Evolutionary conservation across 2,797 vertebrate genomes (phyloP).

Genomic region (Bufotes viridis): DNA sequence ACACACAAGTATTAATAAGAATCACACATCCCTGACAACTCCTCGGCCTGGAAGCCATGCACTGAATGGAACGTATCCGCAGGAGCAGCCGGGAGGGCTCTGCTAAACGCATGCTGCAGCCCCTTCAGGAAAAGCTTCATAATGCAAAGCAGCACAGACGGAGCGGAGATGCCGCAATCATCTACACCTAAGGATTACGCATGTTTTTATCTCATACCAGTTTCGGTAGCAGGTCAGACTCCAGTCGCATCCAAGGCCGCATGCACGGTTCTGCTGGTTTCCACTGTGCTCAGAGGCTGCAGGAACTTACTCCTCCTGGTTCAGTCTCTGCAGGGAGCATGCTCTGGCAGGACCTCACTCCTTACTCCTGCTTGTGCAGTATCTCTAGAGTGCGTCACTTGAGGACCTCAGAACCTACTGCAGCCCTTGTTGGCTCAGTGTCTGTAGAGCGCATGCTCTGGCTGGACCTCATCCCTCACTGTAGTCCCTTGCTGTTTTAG

Average conservation of each 20-base stretch:
- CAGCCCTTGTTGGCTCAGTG: not conserved
- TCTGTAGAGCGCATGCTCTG: not conserved
- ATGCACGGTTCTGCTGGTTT: not conserved
- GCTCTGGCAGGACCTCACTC: not conserved
- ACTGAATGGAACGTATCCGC: not conserved
- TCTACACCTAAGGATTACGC: not conserved
- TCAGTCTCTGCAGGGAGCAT: not conserved
- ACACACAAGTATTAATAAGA: not conserved
- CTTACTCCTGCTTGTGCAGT: not conserved
- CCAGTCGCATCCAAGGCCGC: not conserved
- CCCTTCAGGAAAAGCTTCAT: not conserved
- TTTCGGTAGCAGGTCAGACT: not conserved
- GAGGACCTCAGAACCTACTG: not conserved
- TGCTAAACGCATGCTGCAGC: not conserved
- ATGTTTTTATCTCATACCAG: no score
- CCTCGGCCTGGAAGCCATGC: not conserved
- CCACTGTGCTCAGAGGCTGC: not conserved
- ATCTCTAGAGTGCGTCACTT: not conserved
- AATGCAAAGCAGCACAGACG: constrained; percentile 19
- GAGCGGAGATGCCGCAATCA: not conserved
- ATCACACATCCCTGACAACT: not conserved
- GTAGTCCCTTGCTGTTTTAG: not conserved
- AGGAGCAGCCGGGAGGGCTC: not conserved
- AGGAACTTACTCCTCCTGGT: not conserved
- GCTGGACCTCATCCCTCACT: not conserved